Percentiles rank a stretch among this genome's conserved stretches.
These are phyloP conservation scores for Chrysolina americana DNA, from an alignment of 2,888 invertebrate species.

Conservation along the genomic window DNA sequence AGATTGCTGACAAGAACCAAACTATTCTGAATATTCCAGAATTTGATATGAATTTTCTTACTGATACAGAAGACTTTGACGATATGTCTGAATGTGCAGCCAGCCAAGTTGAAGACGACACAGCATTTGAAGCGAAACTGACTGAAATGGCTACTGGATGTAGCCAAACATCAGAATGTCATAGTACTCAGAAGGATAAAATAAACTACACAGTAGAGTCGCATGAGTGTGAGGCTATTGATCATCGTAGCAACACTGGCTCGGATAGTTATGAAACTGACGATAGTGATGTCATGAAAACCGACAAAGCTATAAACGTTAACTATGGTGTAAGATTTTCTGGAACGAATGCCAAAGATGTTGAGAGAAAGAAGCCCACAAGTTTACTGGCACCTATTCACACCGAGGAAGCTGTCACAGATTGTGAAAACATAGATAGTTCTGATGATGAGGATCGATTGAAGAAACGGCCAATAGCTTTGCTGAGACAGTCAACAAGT, in stretches of 20 bases:
- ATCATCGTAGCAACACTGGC: slow-evolving; percentile 55
- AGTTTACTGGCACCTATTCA: slow-evolving; percentile 39
- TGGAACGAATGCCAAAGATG: not conserved
- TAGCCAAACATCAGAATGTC: slow-evolving; percentile 52
- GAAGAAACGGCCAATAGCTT: slow-evolving; percentile 63
- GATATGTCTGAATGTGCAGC: slow-evolving; percentile 62
- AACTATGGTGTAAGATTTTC: slow-evolving; percentile 32
- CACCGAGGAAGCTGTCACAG: slow-evolving; percentile 67
- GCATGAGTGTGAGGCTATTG: slow-evolving; percentile 32
- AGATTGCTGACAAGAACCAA: slow-evolving; percentile 51
- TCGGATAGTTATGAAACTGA: slow-evolving; percentile 49
- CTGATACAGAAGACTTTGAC: slow-evolving; percentile 68
- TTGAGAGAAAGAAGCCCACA: slow-evolving; percentile 1
- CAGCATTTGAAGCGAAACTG: slow-evolving; percentile 53
- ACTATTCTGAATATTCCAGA: slow-evolving; percentile 52
- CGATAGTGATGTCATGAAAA: slow-evolving; percentile 41
- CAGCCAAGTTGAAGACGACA: slow-evolving; percentile 42
- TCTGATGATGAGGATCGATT: slow-evolving; percentile 60
- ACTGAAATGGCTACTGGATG: slow-evolving; percentile 55
- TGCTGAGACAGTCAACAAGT: slow-evolving; percentile 59
- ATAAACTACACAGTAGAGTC: slow-evolving; percentile 23
- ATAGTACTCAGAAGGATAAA: slow-evolving; percentile 37
- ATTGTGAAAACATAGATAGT: slow-evolving; percentile 70
- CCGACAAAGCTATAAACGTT: not conserved
- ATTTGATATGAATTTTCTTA: slow-evolving; percentile 59